Base-by-base conservation (phyloP, 1,140 invertebrate genomes). In the Paracyclopina nana region DNA sequence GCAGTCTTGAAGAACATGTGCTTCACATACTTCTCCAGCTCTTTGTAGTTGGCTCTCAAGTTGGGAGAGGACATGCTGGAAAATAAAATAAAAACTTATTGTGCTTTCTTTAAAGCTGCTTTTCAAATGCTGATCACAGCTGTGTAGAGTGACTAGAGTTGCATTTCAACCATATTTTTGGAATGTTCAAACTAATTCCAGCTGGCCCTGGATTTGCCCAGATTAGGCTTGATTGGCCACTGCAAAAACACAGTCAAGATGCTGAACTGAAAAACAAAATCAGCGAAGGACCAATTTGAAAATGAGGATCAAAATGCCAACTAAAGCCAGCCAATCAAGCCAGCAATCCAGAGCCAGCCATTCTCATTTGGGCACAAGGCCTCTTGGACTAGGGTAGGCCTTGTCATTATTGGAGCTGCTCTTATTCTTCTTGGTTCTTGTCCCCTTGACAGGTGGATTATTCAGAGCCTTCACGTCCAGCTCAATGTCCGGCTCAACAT, bases 1-100 rank as follows among this genome's bases (percentile, higher is more conserved):
- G 82, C 76, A 48, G 77, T 73, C 68, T 88, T 90, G n/a, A 82
- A 68, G 0, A 80, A 77, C 50, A 91, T 70, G 62, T 83, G 84
- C 63, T 83, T 86, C 0, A 78, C 79, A 63, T 84, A 51, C 16
- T 38, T 16, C 14, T 31, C 29, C 29, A 31, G 29, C 14, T 31
- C 29, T 31, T 31, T 8, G 29, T 8, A 31, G 14, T 8, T 31
- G 29, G 29, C 8, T 14, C 29, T 31, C 29, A 8, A 9, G 8
- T 14, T 31, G 29, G 29, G 29, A 31, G 29, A 31, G 8, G 29
- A 31, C 29, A 31, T 31, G 8, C 14, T 31, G 29, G 8, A 14
- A 8, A 9, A 8, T 31, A 31, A 31, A 31, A 31, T n/a, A n/a
- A n/a, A n/a, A n/a, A n/a, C n/a, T n/a, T n/a, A n/a, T n/a, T n/a